phyloP scores from a whole-genome alignment of 2,888 invertebrate species.

The Dilophus febrilis region DNA sequence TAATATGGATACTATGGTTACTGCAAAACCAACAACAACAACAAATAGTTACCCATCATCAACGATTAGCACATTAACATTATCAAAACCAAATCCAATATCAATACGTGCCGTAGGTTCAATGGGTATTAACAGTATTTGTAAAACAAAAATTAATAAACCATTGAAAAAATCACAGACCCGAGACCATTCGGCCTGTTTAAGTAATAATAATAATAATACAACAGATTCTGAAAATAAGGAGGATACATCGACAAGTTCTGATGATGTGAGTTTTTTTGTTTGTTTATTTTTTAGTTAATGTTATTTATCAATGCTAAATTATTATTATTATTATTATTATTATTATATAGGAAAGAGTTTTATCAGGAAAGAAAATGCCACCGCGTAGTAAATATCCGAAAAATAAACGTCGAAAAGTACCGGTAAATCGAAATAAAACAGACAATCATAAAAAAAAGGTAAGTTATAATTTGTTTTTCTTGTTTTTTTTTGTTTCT shows the following conservation, averaged over 20 bases:
- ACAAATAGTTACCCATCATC: constrained; percentile 9
- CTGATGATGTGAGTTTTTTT: constrained; percentile 33
- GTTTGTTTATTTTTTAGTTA: no score
- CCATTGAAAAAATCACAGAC: constrained; percentile 27
- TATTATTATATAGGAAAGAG: no score
- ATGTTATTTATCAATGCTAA: no score
- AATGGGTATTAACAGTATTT: constrained; percentile 48
- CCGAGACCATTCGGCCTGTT: constrained; percentile 8
- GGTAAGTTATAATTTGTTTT: constrained; percentile 29
- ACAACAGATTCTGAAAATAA: constrained; percentile 32
- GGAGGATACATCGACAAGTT: constrained; percentile 53
- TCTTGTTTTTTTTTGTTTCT: no score
- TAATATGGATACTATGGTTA: no score
- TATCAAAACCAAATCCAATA: constrained; percentile 34
- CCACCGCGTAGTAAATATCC: constrained; percentile 41
- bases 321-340: no score
- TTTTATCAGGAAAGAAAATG: constrained; percentile 14
- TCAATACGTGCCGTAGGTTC: constrained; percentile 40
- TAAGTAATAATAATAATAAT: constrained; percentile 8
- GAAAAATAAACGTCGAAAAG: constrained; percentile 46
- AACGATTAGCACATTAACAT: constrained; percentile 7
- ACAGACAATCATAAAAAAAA: constrained; percentile 39
- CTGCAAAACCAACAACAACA: neutral
- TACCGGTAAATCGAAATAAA: constrained; percentile 34
- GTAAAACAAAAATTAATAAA: constrained; percentile 35